phyloP scores from a whole-genome alignment of 2,797 vertebrate species.

The Delichon dasypus region DNA sequence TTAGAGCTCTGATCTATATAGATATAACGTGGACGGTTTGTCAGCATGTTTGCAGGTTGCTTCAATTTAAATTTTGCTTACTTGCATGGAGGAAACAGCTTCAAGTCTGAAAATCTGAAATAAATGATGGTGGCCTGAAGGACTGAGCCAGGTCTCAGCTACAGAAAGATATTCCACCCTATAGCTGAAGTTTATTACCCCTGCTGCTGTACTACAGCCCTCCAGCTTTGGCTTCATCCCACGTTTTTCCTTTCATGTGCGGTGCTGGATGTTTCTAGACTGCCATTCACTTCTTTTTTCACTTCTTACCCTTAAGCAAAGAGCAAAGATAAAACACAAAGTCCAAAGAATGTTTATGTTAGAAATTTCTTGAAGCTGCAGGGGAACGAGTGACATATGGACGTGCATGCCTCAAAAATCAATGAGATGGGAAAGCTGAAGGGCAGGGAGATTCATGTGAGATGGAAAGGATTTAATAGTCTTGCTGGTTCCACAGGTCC shows the following conservation, averaged over 20 bases:
- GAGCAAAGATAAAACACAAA: not conserved
- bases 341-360: not conserved
- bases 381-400: not conserved
- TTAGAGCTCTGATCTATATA: not conserved
- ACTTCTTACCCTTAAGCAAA: not conserved
- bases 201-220: not conserved
- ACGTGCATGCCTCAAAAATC: slow-evolving; percentile 7
- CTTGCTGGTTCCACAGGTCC: not conserved
- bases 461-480: slow-evolving; percentile 1
- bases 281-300: not conserved
- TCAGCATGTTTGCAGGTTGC: not conserved
- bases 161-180: not conserved
- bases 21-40: not conserved
- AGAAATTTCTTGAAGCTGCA: not conserved
- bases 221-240: not conserved
- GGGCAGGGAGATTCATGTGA: not conserved
- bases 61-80: not conserved
- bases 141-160: not conserved
- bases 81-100: not conserved
- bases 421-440: not conserved
- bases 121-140: not conserved
- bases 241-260: not conserved
- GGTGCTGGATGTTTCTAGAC: not conserved
- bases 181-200: not conserved
- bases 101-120: not conserved